Conservation (phyloP, 2,797 vertebrate species). For the Scomberomorus guttatus region DNA sequence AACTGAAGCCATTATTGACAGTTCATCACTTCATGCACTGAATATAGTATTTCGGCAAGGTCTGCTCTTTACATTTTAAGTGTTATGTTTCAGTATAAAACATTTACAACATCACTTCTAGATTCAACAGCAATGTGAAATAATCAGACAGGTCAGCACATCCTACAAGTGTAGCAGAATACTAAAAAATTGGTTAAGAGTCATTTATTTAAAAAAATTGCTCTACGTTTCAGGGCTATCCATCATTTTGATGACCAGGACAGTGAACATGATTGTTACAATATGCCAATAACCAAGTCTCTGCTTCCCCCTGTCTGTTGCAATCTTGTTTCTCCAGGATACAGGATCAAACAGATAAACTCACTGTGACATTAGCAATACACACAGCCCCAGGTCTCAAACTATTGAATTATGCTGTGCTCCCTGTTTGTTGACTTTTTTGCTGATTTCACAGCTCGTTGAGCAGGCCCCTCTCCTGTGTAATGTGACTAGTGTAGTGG, state of each 20-base stretch:
- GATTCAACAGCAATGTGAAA: neutral
- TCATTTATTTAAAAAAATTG: constrained; percentile 9
- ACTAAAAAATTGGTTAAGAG: neutral
- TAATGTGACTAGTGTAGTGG: constrained; percentile 68
- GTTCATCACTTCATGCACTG: neutral
- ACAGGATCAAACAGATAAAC: constrained; percentile 62
- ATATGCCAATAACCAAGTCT: constrained; percentile 34
- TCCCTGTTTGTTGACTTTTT: constrained; percentile 68
- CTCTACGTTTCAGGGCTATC: constrained; percentile 8
- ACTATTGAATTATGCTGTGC: constrained; percentile 67
- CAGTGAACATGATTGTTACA: constrained; percentile 23
- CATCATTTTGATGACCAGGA: constrained; percentile 28
- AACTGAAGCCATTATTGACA: neutral
- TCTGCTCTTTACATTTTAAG: neutral
- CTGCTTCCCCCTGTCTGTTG: constrained; percentile 23
- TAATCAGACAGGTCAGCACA: neutral
- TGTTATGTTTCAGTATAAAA: neutral
- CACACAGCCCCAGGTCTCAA: constrained; percentile 57
- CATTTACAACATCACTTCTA: neutral
- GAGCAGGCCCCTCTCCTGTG: constrained; percentile 69
- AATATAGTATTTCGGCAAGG: neutral
- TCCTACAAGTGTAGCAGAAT: neutral
- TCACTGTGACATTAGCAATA: constrained; percentile 60
- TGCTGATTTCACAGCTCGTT: constrained; percentile 72
- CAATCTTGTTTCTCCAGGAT: constrained; percentile 48